These are phyloP conservation scores for Penaeus vannamei DNA, from an alignment of 1,140 invertebrate genomes.

Conservation along the genomic window DNA sequence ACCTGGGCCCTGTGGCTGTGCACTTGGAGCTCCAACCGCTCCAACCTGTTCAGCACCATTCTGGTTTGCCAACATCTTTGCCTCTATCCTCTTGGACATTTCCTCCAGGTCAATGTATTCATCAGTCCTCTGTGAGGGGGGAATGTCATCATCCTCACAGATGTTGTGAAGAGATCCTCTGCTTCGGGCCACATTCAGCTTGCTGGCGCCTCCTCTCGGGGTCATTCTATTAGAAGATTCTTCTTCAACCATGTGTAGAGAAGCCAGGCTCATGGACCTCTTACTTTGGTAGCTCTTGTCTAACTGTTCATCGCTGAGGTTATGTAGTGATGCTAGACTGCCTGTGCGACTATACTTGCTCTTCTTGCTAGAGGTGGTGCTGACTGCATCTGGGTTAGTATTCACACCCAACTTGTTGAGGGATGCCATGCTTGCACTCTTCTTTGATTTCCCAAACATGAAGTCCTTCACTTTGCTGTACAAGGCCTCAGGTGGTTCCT, in stretches of 20 bases:
- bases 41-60: neutral
- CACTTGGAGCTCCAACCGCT: neutral
- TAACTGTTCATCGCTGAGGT: slow-evolving; percentile 64
- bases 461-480: slow-evolving; percentile 67
- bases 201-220: slow-evolving; percentile 21
- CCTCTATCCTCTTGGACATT: slow-evolving; percentile 65
- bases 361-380: slow-evolving; percentile 44
- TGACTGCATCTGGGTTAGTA: slow-evolving; percentile 57
- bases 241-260: slow-evolving; percentile 53
- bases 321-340: slow-evolving; percentile 67
- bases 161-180: slow-evolving; percentile 61
- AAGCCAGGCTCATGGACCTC: slow-evolving; percentile 67
- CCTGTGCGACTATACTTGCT: slow-evolving; percentile 64
- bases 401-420: slow-evolving; percentile 61
- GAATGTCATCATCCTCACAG: slow-evolving; percentile 63
- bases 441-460: slow-evolving; percentile 61
- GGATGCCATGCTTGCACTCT: slow-evolving; percentile 64
- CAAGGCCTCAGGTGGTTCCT: slow-evolving; percentile 65
- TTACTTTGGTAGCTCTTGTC: slow-evolving; percentile 62
- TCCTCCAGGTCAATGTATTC: slow-evolving; percentile 68
- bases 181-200: slow-evolving; percentile 24
- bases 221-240: neutral
- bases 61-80: slow-evolving; percentile 59
- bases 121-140: slow-evolving; percentile 62
- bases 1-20: neutral